phyloP scores from a whole-genome alignment of 2,888 invertebrate genomes.

The Trichogramma evanescens region DNA sequence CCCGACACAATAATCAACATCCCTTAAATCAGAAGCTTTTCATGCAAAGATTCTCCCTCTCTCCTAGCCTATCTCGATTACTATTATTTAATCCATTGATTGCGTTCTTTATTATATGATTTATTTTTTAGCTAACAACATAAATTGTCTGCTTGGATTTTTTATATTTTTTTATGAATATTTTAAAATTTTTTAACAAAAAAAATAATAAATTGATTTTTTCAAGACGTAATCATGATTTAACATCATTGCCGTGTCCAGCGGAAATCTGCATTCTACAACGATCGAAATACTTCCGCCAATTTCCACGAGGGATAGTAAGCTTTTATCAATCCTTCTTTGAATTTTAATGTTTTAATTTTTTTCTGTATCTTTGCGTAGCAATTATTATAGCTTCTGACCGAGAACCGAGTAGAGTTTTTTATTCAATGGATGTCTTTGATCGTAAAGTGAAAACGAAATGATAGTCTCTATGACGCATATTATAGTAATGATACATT shows the following conservation, averaged over 20 bases:
- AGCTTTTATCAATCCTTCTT: constrained; percentile 19
- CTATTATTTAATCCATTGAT: constrained; percentile 16
- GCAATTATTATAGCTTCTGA: background rate
- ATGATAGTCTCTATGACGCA: background rate
- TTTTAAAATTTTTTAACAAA: constrained; percentile 8
- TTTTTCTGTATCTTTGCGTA: background rate
- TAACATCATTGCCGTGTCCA: background rate
- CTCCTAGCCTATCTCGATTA: constrained; percentile 15
- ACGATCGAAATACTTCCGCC: background rate
- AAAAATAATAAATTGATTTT: background rate
- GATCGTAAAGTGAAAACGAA: background rate
- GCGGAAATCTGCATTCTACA: background rate
- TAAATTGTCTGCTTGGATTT: background rate
- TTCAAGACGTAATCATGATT: background rate
- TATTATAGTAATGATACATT: too few relatives aligned
- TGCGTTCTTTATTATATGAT: background rate
- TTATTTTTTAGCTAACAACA: too few relatives aligned
- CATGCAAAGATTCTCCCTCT: constrained; percentile 11
- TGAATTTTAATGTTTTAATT: constrained; percentile 4
- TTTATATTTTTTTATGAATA: background rate
- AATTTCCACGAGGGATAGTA: constrained; percentile 1
- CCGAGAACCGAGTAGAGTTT: constrained; percentile 22
- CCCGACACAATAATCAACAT: constrained; percentile 25
- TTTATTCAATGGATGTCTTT: constrained; percentile 5
- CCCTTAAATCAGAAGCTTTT: constrained; percentile 12